Percentiles rank a stretch among this genome's conserved stretches.
Evolutionary conservation across 1,140 invertebrate species (phyloP).

Genomic region (Drosophila trapezifrons): DNA sequence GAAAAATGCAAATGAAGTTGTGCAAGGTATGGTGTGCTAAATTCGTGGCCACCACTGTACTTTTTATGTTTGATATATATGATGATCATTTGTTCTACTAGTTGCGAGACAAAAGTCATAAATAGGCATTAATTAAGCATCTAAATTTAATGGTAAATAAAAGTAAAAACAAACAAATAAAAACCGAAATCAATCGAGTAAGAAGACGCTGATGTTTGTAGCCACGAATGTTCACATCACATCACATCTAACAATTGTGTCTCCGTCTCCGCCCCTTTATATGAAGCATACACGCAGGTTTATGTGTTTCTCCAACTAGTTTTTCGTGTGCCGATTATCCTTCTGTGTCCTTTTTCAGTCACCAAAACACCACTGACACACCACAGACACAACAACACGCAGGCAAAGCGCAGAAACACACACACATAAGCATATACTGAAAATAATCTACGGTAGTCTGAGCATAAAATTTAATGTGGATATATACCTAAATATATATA

Average conservation of each 20-base stretch:
- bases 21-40: too few species aligned
- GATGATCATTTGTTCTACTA: conserved; percentile 66
- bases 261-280: conserved; percentile 35
- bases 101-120: conserved; percentile 76
- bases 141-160: conserved; percentile 57
- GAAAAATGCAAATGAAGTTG: too few species aligned
- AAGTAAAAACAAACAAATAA: conserved; percentile 49
- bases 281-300: conserved; percentile 36
- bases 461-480: conserved; percentile 71
- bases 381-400: conserved; percentile 20
- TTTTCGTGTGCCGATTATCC: conserved; percentile 16
- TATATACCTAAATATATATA: conserved; percentile 48
- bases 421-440: conserved; percentile 62
- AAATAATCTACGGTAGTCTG: conserved; percentile 78
- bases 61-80: conserved; percentile 57
- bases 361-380: conserved; percentile 6
- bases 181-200: conserved; percentile 41
- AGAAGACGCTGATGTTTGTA: conserved; percentile 38
- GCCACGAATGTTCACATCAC: conserved; percentile 64
- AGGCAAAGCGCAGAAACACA: conserved; percentile 17
- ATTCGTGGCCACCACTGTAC: too few species aligned
- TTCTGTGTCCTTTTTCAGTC: conserved; percentile 29
- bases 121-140: conserved; percentile 64
- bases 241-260: conserved; percentile 48
- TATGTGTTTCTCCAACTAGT: conserved; percentile 34